Base-by-base conservation (phyloP, 2,888 invertebrate species). In the Chelonus formosanus region DNA sequence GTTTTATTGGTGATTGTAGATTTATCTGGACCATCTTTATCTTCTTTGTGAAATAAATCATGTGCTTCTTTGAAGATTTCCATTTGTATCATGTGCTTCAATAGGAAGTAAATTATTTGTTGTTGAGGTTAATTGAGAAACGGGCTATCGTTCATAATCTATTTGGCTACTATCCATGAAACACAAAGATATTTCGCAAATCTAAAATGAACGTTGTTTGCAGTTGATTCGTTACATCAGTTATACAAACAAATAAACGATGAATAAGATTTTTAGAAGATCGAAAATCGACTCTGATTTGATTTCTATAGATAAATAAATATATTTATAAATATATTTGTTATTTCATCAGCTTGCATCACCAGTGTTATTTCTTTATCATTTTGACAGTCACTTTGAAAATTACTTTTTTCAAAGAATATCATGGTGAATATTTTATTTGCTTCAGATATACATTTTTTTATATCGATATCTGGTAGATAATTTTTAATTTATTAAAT, bases 181-280 rank as follows among this genome's bases (percentile, higher is more conserved):
- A 47, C 95, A 92, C 82, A 69, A 99, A 88, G 69, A 99, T 97
- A 84, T 96, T 95, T 6, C 98, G 89, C 65, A 99, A 86, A 82
- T 99, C 99, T 43, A 96, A 94, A 3, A 98, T 98, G 84, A 96
- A 98, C 85, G 98, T 99, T 0, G 97, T 98, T 86, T 99, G 99
- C 60, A 99, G 86, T 81, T 99, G 98, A 85, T 99, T 98, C 0
- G 98, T 98, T 0, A 99, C 98, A 6, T 98, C 98, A 57, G 97
- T 96, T 75, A 98, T 96, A 84, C 98, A 98, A 0, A 98, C 98
- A 86, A 98, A 98, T 36, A 98, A 87, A 31, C 97, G 91, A 85
- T 98, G 98, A 71, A 98, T 91, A 61, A 98, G 88, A 83, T 98
- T 97, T 83, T 94, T 94, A 74, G 95, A 95, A 71, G 93, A 96